Evolutionary conservation across 2,113 vertebrate genomes (phyloP).

Genomic region (Lethenteron reissneri): DNA sequence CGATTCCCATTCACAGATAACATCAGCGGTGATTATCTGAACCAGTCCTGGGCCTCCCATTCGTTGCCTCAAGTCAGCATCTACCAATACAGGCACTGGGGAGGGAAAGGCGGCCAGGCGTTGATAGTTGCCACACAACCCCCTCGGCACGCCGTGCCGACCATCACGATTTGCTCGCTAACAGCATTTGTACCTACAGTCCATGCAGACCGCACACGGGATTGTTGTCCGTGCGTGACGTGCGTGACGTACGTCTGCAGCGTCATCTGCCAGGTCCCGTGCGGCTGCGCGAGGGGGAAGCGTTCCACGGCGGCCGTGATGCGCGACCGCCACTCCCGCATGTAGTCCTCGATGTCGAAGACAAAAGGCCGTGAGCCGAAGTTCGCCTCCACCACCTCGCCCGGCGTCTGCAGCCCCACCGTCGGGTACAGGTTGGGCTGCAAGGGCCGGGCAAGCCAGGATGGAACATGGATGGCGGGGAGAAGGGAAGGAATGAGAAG

Average conservation of each 20-base stretch:
- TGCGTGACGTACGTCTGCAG: conserved; percentile 77
- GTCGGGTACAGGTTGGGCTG: conserved; percentile 94
- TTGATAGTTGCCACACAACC: too few relatives aligned
- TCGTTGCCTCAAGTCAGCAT: too few relatives aligned
- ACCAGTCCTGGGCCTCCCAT: too few relatives aligned
- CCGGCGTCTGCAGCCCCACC: conserved; percentile 87
- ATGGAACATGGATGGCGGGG: neutral
- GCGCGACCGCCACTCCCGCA: conserved; percentile 88
- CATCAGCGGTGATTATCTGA: too few relatives aligned
- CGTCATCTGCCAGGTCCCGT: conserved; percentile 89
- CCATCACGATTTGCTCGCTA: too few relatives aligned
- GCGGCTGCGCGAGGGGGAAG: conserved; percentile 74
- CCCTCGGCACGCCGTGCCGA: too few relatives aligned
- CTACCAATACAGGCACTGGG: too few relatives aligned
- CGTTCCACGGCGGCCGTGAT: conserved; percentile 79
- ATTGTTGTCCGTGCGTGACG: too few relatives aligned
- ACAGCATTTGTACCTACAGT: too few relatives aligned
- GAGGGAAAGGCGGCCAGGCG: too few relatives aligned
- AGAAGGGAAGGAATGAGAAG: neutral
- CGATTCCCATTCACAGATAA: too few relatives aligned
- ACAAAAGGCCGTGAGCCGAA: conserved; percentile 96
- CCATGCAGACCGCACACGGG: too few relatives aligned
- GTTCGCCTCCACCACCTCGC: conserved; percentile 94
- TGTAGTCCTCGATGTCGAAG: conserved; percentile 98
- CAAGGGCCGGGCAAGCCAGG: conserved; percentile 13